Evolutionary conservation across 1,140 invertebrate species (phyloP), one percentile per base, ranked within the genome.

Genomic region (Drosophila lini): DNA sequence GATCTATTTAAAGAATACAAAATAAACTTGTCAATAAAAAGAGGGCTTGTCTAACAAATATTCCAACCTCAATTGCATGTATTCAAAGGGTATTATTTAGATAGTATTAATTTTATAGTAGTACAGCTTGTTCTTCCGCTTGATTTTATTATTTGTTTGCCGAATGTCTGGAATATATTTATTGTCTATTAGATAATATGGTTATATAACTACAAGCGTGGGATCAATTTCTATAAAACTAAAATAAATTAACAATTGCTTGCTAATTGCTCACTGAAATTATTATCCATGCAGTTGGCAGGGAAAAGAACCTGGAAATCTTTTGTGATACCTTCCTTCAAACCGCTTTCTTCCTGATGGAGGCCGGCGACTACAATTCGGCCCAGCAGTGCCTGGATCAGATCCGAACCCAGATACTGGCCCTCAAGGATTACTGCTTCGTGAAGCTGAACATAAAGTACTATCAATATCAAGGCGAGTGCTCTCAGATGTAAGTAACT

Each of bases 391-490:
- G 86, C 34, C 62, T 91, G 19, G 78, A 89, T 32, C 90, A 85
- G 67, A 84, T 91, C 11, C 56, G 71, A 0, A 50, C 86, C 8
- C 50, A 75, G 6, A 60, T 91, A 31, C 40, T 81, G 34, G 79
- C 79, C 8, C 71, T 73, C 45, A 80, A 64, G 0, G 78, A 91
- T 11, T 84, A 78, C 31, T 78, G 41, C 0, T 90, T 91, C 19
- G 71, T 90, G 8, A 78, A 89, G 58, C 41, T 91, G 1, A 85
- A 85, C 28, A 85, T 90, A n/a, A 89, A 89, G 47, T 85, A 71
- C 47, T 70, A 90, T 57, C n/a, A 69, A 6, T 69, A 77, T n/a
- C 41, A 75, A 25, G 81, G 89, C 5, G 68, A 89, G 34, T 91
- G 81, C 22, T 71, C 69, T 1, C 85, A 88, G 13, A 63, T 75